Percentiles rank a stretch among this genome's conserved stretches.
These are phyloP conservation scores for Atlantisia rogersi DNA, from an alignment of 2,113 vertebrate species.

Conservation along the genomic window DNA sequence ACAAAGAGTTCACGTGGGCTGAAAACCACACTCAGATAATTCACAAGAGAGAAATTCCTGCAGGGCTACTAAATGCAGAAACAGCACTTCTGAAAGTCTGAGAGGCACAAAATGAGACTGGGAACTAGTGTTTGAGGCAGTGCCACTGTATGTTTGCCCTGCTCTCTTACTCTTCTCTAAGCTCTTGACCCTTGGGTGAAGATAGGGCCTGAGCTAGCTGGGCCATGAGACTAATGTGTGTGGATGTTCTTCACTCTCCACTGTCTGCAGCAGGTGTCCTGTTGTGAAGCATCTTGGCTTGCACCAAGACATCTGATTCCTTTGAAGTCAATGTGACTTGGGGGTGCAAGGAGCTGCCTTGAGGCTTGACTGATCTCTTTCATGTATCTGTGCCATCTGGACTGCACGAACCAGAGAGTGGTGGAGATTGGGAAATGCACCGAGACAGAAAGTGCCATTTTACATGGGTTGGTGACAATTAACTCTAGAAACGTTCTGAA, in stretches of 20 bases:
- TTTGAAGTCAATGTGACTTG: neutral
- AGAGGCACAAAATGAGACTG: neutral
- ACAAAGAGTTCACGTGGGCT: neutral
- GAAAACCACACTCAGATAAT: neutral
- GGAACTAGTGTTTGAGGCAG: neutral
- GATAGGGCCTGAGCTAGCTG: neutral
- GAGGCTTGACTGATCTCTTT: neutral
- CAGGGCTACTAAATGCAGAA: neutral
- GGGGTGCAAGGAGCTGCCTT: neutral
- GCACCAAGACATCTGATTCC: neutral
- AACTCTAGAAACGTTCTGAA: neutral
- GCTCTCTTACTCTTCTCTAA: neutral
- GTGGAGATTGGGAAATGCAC: neutral
- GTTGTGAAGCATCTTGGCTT: neutral
- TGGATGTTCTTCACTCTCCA: neutral
- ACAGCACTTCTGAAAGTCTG: neutral
- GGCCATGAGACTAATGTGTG: neutral
- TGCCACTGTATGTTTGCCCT: neutral
- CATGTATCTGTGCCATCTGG: neutral
- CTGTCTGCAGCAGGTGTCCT: neutral
- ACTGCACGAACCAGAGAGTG: neutral
- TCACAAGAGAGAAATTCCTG: neutral
- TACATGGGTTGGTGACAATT: neutral
- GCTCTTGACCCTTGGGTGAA: neutral
- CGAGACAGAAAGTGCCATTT: neutral